A percentile compares a stretch with the other conserved stretches of the same genome.
phyloP scores from a whole-genome alignment of 2,888 invertebrate genomes.

The Orchesellides sinensis region DNA sequence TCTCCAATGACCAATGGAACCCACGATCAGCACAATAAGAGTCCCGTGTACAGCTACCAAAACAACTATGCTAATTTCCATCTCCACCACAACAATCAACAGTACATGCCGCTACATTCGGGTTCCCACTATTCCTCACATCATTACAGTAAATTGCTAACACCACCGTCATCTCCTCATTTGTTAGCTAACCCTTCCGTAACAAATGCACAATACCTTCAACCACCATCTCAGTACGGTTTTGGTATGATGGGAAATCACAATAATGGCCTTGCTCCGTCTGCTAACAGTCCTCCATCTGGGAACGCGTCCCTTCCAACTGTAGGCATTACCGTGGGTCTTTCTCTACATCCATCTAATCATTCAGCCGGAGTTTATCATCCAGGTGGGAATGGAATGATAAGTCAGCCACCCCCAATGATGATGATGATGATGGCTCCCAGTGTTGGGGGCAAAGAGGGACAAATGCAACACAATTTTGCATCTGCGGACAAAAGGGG shows the following conservation, averaged over 20 bases:
- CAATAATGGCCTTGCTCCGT: slow-evolving; percentile 27
- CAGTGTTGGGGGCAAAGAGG: slow-evolving; percentile 43
- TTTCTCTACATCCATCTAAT: slow-evolving; percentile 55
- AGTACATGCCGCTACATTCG: slow-evolving; percentile 46
- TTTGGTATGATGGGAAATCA: slow-evolving; percentile 48
- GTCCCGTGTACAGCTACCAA: slow-evolving; percentile 62
- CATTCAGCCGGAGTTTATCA: slow-evolving; percentile 34
- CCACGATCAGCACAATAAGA: slow-evolving; percentile 40
- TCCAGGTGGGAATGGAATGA: slow-evolving; percentile 43
- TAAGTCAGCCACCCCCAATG: slow-evolving; percentile 22
- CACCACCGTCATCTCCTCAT: slow-evolving; percentile 72
- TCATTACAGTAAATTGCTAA: slow-evolving; percentile 70
- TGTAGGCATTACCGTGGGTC: slow-evolving; percentile 64
- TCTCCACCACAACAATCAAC: slow-evolving; percentile 53
- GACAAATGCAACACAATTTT: slow-evolving; percentile 47
- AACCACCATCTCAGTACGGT: slow-evolving; percentile 36
- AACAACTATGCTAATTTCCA: slow-evolving; percentile 68
- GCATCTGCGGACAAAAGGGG: slow-evolving; percentile 43
- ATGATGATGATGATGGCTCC: slow-evolving; percentile 62
- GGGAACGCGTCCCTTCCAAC: slow-evolving; percentile 49
- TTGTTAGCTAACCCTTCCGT: slow-evolving; percentile 57
- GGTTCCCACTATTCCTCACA: slow-evolving; percentile 59
- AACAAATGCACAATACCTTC: slow-evolving; percentile 47
- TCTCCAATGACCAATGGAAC: slow-evolving; percentile 17
- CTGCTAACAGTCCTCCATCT: not conserved